Evolutionary conservation across 2,113 vertebrate genomes (phyloP), one percentile per base, ranked within the genome.

Genomic region (Bufo gargarizans): DNA sequence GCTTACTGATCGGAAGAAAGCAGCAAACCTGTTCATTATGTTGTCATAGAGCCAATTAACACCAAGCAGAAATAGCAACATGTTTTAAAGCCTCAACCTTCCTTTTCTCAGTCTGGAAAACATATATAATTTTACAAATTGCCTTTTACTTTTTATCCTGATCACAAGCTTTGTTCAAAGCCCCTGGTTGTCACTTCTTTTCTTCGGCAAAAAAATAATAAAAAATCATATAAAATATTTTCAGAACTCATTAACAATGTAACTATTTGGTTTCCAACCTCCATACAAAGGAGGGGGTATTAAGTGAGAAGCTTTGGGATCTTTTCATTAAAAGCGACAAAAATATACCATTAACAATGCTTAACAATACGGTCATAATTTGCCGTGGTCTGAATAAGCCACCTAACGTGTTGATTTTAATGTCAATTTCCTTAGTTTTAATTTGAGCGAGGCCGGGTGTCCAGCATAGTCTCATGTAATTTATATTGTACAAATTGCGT

Each of bases 41-140:
- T 67, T 89, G 87, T 89, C 87, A 89, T 84, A 89, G 87, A 89
- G 87, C 87, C 87, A 89, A 89, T 89, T 89, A 89, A 83, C 81
- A 89, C 87, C 58, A 84, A 84, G 82, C 87, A 89, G 82, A 89
- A 89, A 89, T 89, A 89, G 87, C 82, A 77, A 78, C 87, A 84
- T 83, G 81, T 77, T 84, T 89, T 84, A 89, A 84, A 84, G 80
- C 87, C 87, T 78, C 81, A 89, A 58, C 87, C 87, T 77, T 84
- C 82, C 78, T 84, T 88, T 77, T 65, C 81, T 84, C 81, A 45
- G 87, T 89, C 81, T 84, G 61, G 81, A 84, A 89, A 84, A 89
- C 87, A 89, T 88, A 88, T 88, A 88, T 89, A 89, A 89, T 89
- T 89, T 89, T 89, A 89, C 87, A 89, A 89, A 89, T 89, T 89